Base-by-base conservation (phyloP, 2,113 vertebrate species). In the Sus scrofa region DNA sequence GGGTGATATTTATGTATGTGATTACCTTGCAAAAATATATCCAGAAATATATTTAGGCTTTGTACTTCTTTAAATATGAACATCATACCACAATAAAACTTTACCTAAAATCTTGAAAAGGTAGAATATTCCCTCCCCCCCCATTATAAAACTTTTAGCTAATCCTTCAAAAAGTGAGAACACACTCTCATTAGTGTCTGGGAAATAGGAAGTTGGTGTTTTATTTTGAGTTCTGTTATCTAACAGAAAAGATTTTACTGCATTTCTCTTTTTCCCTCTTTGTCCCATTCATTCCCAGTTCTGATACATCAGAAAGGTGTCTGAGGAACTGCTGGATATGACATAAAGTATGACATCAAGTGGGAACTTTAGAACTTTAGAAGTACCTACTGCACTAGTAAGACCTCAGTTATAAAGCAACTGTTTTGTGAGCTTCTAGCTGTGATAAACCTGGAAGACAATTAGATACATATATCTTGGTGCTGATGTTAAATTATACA, bases 131-230 rank as follows among this genome's bases (percentile, higher is more conserved):
- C 32, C 86, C n/a, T n/a, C n/a, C 86, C 95, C 90, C n/a, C 79
- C 56, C 75, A 86, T 52, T 62, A 44, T 37, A 24, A 79, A 92
- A n/a, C 18, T 84, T 84, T 68, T 8, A 78, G 71, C 30, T 68
- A 63, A 65, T 88, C n/a, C 50, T 88, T 97, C 87, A 62, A 44
- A 86, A 97, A 37, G 22, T 73, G 37, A 82, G 56, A 60, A 83
- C 24, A 19, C 8, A n/a, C 16, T 90, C 11, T 90, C 22, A 39
- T 86, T 77, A 32, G 18, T 54, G 56, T 7, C 26, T 90, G n/a
- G 70, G 32, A 62, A 62, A n/a, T 18, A n/a, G 65, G 50, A 94
- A 78, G 78, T 7, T 93, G 75, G 24, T 65, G 10, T 32, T 82
- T 44, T 86, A 4, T 73, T 96, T 94, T 95, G n/a, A 15, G 13